A percentile compares a stretch with the other conserved stretches of the same genome.
Evolutionary conservation across 2,113 vertebrate species (phyloP).

Genomic region (Choloepus hoffmanni): DNA sequence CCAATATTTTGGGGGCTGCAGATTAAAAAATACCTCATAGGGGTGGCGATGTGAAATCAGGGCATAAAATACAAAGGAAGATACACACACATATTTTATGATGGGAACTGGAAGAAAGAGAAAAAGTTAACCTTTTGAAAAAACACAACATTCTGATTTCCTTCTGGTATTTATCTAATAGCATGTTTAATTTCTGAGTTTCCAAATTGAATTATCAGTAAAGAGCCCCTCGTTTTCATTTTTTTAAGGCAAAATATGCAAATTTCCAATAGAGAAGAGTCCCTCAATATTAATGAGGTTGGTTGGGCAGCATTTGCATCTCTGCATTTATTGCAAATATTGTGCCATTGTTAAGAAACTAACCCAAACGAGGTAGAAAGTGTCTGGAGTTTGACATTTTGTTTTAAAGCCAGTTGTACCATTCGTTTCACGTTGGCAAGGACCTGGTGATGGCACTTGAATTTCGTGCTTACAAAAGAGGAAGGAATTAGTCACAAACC

Average conservation of each 20-base stretch:
- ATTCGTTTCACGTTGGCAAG: slow-evolving; percentile 44
- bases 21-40: slow-evolving; percentile 40
- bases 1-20: slow-evolving; percentile 64
- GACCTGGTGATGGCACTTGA: background rate
- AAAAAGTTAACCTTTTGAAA: slow-evolving; percentile 55
- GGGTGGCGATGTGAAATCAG: slow-evolving; percentile 15
- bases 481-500: slow-evolving; percentile 26
- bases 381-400: background rate
- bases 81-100: background rate
- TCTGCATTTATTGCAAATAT: slow-evolving; percentile 37
- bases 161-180: background rate
- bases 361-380: background rate
- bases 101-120: slow-evolving; percentile 22
- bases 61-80: slow-evolving; percentile 35
- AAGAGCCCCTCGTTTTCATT: background rate
- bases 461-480: slow-evolving; percentile 33
- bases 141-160: slow-evolving; percentile 5
- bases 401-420: slow-evolving; percentile 32
- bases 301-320: background rate
- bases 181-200: slow-evolving; percentile 24
- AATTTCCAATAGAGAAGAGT: slow-evolving; percentile 25
- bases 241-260: slow-evolving; percentile 33
- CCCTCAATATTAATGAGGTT: background rate
- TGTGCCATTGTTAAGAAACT: slow-evolving; percentile 38
- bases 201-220: background rate